Conservation (phyloP, 2,113 vertebrate genomes). For the Myotis brandtii region DNA sequence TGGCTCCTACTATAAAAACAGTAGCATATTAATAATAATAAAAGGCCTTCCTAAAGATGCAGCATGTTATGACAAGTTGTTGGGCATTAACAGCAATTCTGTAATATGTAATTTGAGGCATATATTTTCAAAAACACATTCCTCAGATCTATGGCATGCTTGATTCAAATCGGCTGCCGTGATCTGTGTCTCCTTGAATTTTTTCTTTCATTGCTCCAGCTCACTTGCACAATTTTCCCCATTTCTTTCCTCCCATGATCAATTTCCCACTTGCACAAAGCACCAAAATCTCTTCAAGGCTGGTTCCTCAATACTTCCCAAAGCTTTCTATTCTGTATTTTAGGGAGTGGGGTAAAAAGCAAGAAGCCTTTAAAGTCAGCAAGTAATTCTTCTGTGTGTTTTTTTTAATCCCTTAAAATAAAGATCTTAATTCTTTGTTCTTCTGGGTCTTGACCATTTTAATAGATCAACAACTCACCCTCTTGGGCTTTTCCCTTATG, state of each 20-base stretch:
- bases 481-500: neutral
- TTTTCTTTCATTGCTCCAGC: neutral
- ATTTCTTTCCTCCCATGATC: neutral
- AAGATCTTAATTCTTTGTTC: conserved; percentile 12
- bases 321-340: neutral
- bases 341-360: neutral
- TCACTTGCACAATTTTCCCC: neutral
- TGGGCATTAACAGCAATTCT: conserved; percentile 39
- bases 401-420: neutral
- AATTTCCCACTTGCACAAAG: conserved; percentile 38
- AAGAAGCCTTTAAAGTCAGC: neutral
- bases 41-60: conserved; percentile 61
- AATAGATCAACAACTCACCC: neutral
- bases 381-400: conserved; percentile 6
- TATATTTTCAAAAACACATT: conserved; percentile 7
- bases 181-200: conserved; percentile 19
- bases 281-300: neutral
- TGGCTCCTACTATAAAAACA: neutral
- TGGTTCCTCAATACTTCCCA: neutral
- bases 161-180: neutral
- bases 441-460: neutral
- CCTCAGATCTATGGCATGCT: conserved; percentile 43
- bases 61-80: conserved; percentile 52
- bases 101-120: conserved; percentile 48
- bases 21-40: conserved; percentile 52